Base-by-base conservation (phyloP, 2,888 invertebrate species). In the Drosophila borborema region DNA sequence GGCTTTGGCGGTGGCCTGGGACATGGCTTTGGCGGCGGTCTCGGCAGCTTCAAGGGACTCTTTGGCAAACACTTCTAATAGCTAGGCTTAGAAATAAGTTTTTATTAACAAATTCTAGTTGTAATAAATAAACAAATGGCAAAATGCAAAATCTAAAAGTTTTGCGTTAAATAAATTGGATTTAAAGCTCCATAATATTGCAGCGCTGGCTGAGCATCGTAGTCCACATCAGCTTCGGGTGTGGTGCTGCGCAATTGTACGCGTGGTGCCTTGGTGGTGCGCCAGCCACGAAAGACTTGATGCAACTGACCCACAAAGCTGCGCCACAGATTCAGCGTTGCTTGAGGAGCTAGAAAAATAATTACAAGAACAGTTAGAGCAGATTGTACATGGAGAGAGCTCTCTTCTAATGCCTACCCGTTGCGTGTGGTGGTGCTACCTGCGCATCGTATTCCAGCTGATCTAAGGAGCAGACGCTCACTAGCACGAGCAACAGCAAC, bases 41-140 rank as follows among this genome's bases (percentile, higher is more conserved):
- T 90, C 1, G 91, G 91, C 34, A 69, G 91, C 43, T 90, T 89
- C 61, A 91, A 92, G 16, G 86, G 89, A 1, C 78, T 91, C 9
- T 91, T 91, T 67, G 76, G 76, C 67, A 89, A 89, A 58, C 73
- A 76, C 7, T 89, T 89, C 45, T 81, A 65, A 56, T 8, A 16
- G 23, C 48, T 45, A 72, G 56, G 43, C 9, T 23, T 55, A 64
- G 54, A 40, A 64, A 49, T 9, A 49, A 67, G 43, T 9, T 20
- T 53, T 64, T 38, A 54, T 36, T 54, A 55, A 49, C 14, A 38
- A 61, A 34, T 28, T 51, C 63, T 74, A 72, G 67, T 64, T 67
- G 23, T 73, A 70, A 76, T 75, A 80, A 76, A 76, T 49, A 43
- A 23, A 20, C 8, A 34, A 34, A 38, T 38, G 4, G 4, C 28